Evolutionary conservation across 1,140 invertebrate genomes (phyloP), one percentile per base, ranked within the genome.

Genomic region (Hylyphantes graminicola): DNA sequence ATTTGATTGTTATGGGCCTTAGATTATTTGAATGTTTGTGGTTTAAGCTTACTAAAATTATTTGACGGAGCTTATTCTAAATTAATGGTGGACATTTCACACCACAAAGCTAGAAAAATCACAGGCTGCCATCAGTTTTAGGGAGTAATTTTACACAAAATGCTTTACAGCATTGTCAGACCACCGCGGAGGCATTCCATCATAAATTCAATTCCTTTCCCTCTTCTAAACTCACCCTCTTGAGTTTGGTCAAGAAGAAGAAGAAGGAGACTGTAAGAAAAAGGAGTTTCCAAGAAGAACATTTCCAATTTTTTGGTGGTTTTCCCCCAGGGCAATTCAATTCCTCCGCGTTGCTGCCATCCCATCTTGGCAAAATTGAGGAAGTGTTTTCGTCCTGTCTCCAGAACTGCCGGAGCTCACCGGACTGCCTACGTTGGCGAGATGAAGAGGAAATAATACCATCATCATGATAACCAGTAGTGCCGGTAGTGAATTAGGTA

Each of bases 321-420:
- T 64, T n/a, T 76, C 59, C 74, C 74, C 35, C 17, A 35, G 7
- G 74, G 74, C 57, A n/a, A 51, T 76, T 76, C 74, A 64, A 63
- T 76, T 76, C 59, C 21, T 64, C 53, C 74, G 74, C 19, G 64
- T 76, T 61, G 35, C 61, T 35, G 21, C 74, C 74, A 76, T 76
- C 74, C 35, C 35, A 35, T 35, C 35, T 35, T 76, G 74, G 74
- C 61, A 63, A 76, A 76, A 76, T 76, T 76, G 74, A 76, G 74
- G 74, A 76, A 76, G 74, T 76, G 74, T 76, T 76, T 76, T 76
- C 57, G 72, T 61, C 74, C 21, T 64, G 74, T 76, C 59, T 51
- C 15, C 35, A 64, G 64, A 76, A 35, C 1, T 35, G 74, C 53
- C 64, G 74, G 64, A 64, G 74, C 21, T 61, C 74, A 35, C 35